A percentile compares a stretch with the other conserved stretches of the same genome.
Evolutionary conservation across 2,113 vertebrate species (phyloP).

Genomic region (Cynoglossus semilaevis): DNA sequence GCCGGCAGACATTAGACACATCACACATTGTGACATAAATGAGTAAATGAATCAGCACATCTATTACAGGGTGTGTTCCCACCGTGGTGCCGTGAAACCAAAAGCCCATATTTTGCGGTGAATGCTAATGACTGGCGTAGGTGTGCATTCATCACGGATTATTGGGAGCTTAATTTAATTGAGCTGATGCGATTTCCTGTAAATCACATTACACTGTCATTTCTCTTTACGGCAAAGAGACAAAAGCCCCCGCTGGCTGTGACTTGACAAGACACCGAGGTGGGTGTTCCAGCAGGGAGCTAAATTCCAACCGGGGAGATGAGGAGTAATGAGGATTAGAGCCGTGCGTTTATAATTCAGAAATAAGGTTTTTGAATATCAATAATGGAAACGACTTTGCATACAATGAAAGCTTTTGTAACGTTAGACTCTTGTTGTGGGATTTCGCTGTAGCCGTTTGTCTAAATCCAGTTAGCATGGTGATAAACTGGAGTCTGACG

Average conservation of each 20-base stretch:
- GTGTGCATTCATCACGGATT: slow-evolving; percentile 79
- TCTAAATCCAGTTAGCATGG: slow-evolving; percentile 68
- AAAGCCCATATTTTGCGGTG: slow-evolving; percentile 78
- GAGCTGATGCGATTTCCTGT: slow-evolving; percentile 75
- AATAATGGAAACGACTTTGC: slow-evolving; percentile 58
- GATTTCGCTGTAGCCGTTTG: slow-evolving; percentile 63
- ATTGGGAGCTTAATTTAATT: slow-evolving; percentile 80
- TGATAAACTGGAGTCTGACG: slow-evolving; percentile 65
- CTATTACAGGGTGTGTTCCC: slow-evolving; percentile 75
- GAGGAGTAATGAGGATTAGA: slow-evolving; percentile 65
- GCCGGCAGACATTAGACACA: slow-evolving; percentile 58
- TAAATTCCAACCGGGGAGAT: slow-evolving; percentile 38
- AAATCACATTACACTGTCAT: slow-evolving; percentile 81
- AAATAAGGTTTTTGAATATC: slow-evolving; percentile 61
- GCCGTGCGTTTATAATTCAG: slow-evolving; percentile 63
- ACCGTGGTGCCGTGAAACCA: slow-evolving; percentile 68
- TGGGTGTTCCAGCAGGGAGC: slow-evolving; percentile 64
- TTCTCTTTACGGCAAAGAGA: slow-evolving; percentile 72
- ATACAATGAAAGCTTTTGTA: slow-evolving; percentile 49
- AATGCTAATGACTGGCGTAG: slow-evolving; percentile 78
- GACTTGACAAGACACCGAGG: slow-evolving; percentile 66
- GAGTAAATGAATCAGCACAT: slow-evolving; percentile 77
- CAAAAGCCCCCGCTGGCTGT: slow-evolving; percentile 65
- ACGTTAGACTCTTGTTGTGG: slow-evolving; percentile 57
- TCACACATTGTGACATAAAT: slow-evolving; percentile 74